Conservation (phyloP, 2,797 vertebrate species). For the Chelonia mydas region DNA sequence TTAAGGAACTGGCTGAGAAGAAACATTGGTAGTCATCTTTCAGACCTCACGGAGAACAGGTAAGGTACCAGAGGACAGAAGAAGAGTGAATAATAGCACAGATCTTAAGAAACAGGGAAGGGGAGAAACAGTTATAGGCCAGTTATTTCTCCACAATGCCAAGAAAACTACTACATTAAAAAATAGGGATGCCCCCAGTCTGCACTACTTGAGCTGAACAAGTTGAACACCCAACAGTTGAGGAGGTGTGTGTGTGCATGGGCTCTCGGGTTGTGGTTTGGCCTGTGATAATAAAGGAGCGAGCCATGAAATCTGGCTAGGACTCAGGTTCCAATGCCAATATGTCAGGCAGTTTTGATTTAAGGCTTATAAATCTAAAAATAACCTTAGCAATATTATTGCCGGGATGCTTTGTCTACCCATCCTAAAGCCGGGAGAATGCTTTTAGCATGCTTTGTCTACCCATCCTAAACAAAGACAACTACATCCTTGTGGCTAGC, state of each 20-base stretch:
- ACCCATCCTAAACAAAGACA: background rate
- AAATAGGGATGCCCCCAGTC: background rate
- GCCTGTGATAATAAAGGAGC: background rate
- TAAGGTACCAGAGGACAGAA: slow-evolving; percentile 60
- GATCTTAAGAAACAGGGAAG: slow-evolving; percentile 50
- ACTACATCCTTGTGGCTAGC: background rate
- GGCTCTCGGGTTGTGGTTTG: background rate
- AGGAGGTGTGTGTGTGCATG: background rate
- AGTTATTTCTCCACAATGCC: slow-evolving; percentile 55
- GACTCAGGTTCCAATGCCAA: slow-evolving; percentile 11
- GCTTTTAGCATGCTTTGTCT: background rate
- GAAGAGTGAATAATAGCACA: slow-evolving; percentile 45
- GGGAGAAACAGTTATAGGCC: slow-evolving; percentile 33
- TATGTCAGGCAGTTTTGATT: background rate
- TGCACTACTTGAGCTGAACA: background rate
- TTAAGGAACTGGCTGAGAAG: slow-evolving; percentile 61
- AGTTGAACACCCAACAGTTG: background rate
- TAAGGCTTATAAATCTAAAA: background rate
- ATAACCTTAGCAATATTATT: background rate
- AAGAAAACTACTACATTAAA: slow-evolving; percentile 55
- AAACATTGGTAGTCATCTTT: slow-evolving; percentile 39
- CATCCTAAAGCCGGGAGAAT: background rate
- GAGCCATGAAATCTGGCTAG: background rate
- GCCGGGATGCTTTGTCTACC: background rate
- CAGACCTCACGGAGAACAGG: slow-evolving; percentile 54